Conservation (phyloP, 1,140 invertebrate genomes). For the Ceratitis capitata region DNA sequence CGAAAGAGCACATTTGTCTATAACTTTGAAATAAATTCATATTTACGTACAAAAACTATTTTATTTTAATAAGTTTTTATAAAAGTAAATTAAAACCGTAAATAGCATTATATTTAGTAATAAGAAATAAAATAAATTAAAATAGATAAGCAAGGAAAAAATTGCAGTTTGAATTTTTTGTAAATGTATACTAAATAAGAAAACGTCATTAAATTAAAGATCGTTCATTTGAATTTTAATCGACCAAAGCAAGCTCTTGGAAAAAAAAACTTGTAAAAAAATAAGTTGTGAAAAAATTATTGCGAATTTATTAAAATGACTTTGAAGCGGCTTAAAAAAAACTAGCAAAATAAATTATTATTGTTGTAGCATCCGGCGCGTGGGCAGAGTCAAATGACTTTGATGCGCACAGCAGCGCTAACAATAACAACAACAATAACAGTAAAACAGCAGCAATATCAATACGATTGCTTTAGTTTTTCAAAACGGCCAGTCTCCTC, state of each 20-base stretch:
- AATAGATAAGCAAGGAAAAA: too few relatives aligned
- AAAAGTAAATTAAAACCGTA: too few relatives aligned
- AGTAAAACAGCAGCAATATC: not conserved
- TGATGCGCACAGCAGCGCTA: not conserved
- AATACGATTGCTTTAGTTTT: not conserved
- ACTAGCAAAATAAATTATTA: not conserved
- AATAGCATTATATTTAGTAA: too few relatives aligned
- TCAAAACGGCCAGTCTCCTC: not conserved
- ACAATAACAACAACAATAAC: not conserved
- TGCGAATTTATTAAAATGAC: not conserved
- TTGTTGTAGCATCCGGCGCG: not conserved
- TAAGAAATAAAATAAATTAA: too few relatives aligned
- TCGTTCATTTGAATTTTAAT: conserved; percentile 6
- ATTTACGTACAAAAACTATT: too few relatives aligned
- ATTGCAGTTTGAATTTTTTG: too few relatives aligned
- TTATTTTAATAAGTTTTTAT: too few relatives aligned
- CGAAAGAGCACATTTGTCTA: too few relatives aligned
- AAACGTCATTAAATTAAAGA: too few relatives aligned
- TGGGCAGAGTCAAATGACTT: not conserved
- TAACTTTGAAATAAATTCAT: too few relatives aligned
- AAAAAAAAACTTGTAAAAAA: not conserved
- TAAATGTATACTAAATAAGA: too few relatives aligned
- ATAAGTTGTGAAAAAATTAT: not conserved
- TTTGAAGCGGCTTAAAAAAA: not conserved
- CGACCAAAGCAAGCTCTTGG: not conserved